Evolutionary conservation across 1,140 invertebrate species (phyloP).

Genomic region (Aphidius ervi): DNA sequence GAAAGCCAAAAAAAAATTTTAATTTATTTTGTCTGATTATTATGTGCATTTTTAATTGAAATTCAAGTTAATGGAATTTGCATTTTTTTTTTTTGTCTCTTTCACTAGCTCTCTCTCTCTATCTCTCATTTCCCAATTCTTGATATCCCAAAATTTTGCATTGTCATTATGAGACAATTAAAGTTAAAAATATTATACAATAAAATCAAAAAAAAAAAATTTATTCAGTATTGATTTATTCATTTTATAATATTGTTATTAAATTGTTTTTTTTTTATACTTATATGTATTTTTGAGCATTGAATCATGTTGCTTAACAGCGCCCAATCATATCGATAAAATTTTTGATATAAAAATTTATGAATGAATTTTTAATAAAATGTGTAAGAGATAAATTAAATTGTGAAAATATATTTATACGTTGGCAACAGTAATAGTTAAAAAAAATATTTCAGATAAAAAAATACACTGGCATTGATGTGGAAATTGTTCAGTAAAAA

Average conservation of each 20-base stretch:
- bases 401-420: conserved; percentile 26
- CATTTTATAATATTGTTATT: conserved; percentile 2
- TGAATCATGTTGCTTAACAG: conserved; percentile 17
- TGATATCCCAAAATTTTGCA: background rate
- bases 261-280: background rate
- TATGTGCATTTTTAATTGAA: too few relatives aligned
- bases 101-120: too few relatives aligned
- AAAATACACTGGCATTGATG: background rate
- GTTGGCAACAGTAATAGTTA: conserved; percentile 17
- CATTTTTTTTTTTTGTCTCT: too few relatives aligned
- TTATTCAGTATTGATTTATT: conserved; percentile 10
- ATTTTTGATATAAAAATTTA: conserved; percentile 17
- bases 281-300: conserved; percentile 14
- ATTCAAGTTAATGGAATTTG: too few relatives aligned
- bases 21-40: too few relatives aligned
- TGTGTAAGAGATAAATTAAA: conserved; percentile 13
- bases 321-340: conserved; percentile 27
- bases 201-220: background rate
- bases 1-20: too few relatives aligned
- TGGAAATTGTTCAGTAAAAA: too few relatives aligned
- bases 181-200: conserved; percentile 2
- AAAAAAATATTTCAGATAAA: conserved; percentile 1
- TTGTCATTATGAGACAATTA: background rate
- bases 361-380: conserved; percentile 1
- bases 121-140: background rate